phyloP scores from a whole-genome alignment of 2,888 invertebrate genomes.

The Metopia argyrocephala region DNA sequence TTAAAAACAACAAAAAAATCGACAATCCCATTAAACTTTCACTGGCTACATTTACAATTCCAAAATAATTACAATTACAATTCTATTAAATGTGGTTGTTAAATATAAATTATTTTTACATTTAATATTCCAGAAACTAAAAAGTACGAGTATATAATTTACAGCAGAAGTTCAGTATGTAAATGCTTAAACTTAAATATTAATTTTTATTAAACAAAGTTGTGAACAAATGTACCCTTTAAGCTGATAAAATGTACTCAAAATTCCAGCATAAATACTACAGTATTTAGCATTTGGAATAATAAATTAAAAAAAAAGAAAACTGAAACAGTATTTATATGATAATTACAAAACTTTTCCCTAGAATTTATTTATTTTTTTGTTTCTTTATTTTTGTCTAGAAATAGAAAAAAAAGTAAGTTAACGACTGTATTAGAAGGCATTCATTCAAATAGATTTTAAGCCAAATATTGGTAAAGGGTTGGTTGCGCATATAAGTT shows the following conservation, averaged over 20 bases:
- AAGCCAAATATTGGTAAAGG: not conserved
- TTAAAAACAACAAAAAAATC: too few species aligned
- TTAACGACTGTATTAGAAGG: slow-evolving; percentile 14
- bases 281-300: not conserved
- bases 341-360: slow-evolving; percentile 46
- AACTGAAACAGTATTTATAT: slow-evolving; percentile 4
- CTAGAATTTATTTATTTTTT: not conserved
- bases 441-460: not conserved
- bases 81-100: too few species aligned
- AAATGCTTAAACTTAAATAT: slow-evolving; percentile 10
- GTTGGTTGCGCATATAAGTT: not conserved
- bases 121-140: too few species aligned
- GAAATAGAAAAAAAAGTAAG: slow-evolving; percentile 22
- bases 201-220: slow-evolving; percentile 32
- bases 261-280: not conserved
- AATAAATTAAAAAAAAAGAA: not conserved
- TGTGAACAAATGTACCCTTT: slow-evolving; percentile 24
- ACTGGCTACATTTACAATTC: too few species aligned
- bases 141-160: not conserved
- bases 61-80: too few species aligned
- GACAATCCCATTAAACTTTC: too few species aligned
- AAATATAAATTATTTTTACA: too few species aligned
- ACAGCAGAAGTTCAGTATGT: not conserved
- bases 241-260: not conserved
- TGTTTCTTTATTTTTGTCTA: not conserved